Base-by-base conservation (phyloP, 2,113 vertebrate species). In the Ia io region DNA sequence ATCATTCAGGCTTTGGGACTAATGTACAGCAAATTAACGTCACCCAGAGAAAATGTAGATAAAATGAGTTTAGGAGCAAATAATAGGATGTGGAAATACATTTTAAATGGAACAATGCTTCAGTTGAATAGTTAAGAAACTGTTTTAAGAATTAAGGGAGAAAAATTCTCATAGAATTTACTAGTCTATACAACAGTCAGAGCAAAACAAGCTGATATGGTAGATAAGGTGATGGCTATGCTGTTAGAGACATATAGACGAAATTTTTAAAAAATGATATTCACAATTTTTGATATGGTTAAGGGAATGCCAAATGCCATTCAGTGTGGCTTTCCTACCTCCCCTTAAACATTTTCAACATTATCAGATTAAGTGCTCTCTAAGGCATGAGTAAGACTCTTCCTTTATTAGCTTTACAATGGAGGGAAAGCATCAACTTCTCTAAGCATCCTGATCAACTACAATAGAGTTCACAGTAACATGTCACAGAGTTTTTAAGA, bases 41-140 rank as follows among this genome's bases (percentile, higher is more conserved):
- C 67, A 87, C 28, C 22, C 71, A 80, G 42, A 96, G 76, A 95
- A 95, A 92, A 93, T 67, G 65, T 80, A 95, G 70, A 90, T 88
- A 92, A 93, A 95, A 84, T 77, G 84, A 93, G 37, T 79, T 93
- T 95, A 92, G 63, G 17, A 87, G 44, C 70, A 95, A 93, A 95
- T 90, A 95, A 95, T 80, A 69, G 7, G 80, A 92, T 32, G 37
- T 88, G 13, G 44, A 95, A 95, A 95, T 91, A 92, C 2, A 49
- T 76, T 93, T 95, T 79, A 90, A 93, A 91, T 79, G 74, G 56
- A 84, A 89, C 18, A 91, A 51, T 76, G 44, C 49, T 80, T 89
- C 42, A 74, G 28, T 61, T 95, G 76, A 96, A 84, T 91, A 85
- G 69, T 42, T 93, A 56, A 86, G 22, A 93, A 87, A 69, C 56